Evolutionary conservation across 2,113 vertebrate species (phyloP).

Genomic region (Lepus timidus): DNA sequence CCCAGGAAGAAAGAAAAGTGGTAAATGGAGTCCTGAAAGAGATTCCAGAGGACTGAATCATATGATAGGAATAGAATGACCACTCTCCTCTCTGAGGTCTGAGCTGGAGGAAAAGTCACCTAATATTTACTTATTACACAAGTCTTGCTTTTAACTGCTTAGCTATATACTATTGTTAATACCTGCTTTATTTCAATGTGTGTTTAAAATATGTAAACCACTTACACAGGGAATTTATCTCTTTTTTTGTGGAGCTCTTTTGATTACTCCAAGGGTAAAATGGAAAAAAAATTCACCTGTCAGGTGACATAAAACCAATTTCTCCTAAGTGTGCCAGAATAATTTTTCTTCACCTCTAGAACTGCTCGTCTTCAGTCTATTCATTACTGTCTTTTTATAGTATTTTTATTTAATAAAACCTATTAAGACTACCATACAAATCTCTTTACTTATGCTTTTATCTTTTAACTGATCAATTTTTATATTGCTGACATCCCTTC

Average conservation of each 20-base stretch:
- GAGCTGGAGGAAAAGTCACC: background rate
- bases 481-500: slow-evolving; percentile 99
- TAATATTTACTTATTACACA: background rate
- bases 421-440: slow-evolving; percentile 99
- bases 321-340: slow-evolving; percentile 88
- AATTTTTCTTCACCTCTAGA: slow-evolving; percentile 90
- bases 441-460: slow-evolving; percentile 96
- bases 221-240: background rate
- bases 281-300: slow-evolving; percentile 86
- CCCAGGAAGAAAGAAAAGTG: background rate
- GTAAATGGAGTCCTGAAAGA: background rate
- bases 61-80: background rate
- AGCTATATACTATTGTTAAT: slow-evolving; percentile 36
- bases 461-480: slow-evolving; percentile 99
- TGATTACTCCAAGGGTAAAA: slow-evolving; percentile 83
- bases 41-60: background rate
- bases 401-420: slow-evolving; percentile 99
- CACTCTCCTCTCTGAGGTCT: background rate
- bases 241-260: background rate
- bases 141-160: slow-evolving; percentile 27
- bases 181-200: background rate
- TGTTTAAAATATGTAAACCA: slow-evolving; percentile 24
- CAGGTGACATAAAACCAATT: slow-evolving; percentile 90
- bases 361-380: slow-evolving; percentile 88
- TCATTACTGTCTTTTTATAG: slow-evolving; percentile 95